phyloP scores from a whole-genome alignment of 2,113 vertebrate genomes.

The Dissostichus mawsoni region DNA sequence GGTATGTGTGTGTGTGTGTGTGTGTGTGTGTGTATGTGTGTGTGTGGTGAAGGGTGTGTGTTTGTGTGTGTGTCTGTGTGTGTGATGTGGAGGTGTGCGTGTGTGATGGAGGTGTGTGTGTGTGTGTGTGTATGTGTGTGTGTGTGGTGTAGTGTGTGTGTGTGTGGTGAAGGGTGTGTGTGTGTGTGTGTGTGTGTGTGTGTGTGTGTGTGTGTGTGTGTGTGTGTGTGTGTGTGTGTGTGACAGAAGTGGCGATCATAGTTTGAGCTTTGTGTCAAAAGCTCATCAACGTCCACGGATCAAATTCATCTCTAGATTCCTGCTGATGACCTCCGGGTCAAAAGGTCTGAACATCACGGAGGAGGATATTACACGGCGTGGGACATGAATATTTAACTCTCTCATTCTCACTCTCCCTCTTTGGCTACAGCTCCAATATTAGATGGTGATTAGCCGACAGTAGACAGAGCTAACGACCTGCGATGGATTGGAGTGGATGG shows the following conservation, averaged over 20 bases:
- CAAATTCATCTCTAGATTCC: slow-evolving; percentile 37
- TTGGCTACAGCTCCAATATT: slow-evolving; percentile 68
- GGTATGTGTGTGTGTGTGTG: not conserved
- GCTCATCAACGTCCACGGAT: slow-evolving; percentile 57
- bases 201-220: not conserved
- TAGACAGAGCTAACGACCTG: slow-evolving; percentile 71
- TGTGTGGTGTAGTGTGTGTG: not conserved
- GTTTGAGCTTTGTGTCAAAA: slow-evolving; percentile 61
- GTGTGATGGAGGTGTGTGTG: not conserved
- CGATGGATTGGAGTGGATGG: slow-evolving; percentile 75
- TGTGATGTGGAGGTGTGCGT: not conserved
- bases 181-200: no score
- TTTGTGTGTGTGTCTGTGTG: not conserved
- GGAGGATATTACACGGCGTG: slow-evolving; percentile 75
- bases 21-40: not conserved
- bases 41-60: no score
- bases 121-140: not conserved
- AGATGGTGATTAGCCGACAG: slow-evolving; percentile 76
- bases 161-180: not conserved
- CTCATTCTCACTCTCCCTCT: slow-evolving; percentile 72
- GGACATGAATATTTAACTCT: slow-evolving; percentile 83
- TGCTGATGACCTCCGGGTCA: slow-evolving; percentile 69
- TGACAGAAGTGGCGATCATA: not conserved
- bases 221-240: not conserved
- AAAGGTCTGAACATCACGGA: slow-evolving; percentile 72